Percentiles rank a stretch among this genome's conserved stretches.
These are phyloP conservation scores for Chaetophractus vellerosus DNA, from an alignment of 2,797 vertebrate genomes.

Conservation along the genomic window DNA sequence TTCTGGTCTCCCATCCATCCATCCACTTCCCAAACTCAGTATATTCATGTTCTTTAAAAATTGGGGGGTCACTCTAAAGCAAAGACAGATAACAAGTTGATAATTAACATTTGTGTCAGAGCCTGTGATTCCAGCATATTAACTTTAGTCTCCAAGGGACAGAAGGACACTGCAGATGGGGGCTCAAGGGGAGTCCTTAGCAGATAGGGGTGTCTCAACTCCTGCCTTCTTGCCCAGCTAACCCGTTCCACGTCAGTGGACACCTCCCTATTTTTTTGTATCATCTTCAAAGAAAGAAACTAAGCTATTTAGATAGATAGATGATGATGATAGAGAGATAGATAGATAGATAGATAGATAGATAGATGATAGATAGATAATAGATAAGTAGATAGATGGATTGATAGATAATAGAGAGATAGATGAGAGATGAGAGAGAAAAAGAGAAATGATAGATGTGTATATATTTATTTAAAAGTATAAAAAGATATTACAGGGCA, in stretches of 20 bases:
- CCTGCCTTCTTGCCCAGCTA: background rate
- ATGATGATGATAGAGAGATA: too few species aligned
- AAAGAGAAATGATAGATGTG: background rate
- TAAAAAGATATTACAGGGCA: background rate
- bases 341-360: too few species aligned
- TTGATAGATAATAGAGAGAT: too few species aligned
- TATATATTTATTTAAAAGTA: background rate
- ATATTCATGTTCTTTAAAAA: slow-evolving; percentile 89
- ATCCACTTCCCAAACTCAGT: slow-evolving; percentile 93
- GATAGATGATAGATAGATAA: too few species aligned
- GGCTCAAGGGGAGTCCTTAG: fast-evolving
- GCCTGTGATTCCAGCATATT: background rate
- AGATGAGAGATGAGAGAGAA: too few species aligned
- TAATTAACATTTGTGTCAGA: fast-evolving
- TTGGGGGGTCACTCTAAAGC: slow-evolving; percentile 88
- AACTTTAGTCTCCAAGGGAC: background rate
- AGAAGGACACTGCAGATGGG: fast-evolving
- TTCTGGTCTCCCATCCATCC: slow-evolving; percentile 94
- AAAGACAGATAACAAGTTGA: fast-evolving
- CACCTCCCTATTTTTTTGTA: too few species aligned
- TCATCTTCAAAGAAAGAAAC: too few species aligned
- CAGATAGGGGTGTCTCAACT: fast-evolving
- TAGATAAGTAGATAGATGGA: too few species aligned
- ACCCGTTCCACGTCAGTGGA: background rate
- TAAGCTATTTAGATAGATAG: too few species aligned